Base-by-base conservation (phyloP, 92 coral and sea anemone genomes). In the Heliopora coerulea region DNA sequence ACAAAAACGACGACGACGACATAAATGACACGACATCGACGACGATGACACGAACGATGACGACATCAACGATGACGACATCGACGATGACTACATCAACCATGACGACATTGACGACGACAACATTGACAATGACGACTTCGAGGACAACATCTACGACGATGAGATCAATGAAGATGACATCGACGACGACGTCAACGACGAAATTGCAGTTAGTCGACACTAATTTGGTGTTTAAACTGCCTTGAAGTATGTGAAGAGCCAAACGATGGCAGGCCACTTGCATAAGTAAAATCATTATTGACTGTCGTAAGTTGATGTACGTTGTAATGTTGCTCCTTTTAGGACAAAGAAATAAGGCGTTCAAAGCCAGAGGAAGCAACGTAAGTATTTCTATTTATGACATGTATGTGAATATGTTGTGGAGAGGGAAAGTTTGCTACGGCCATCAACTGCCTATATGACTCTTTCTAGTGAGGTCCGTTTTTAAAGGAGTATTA, bases 321-420 rank as follows among this genome's bases (percentile, higher is more conserved):
- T 7, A 18, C 33, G 1, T 72, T 20, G 19, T 32, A 18, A 42
- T 30, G 17, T 29, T 42, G 23, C 11, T 50, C 46, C 79, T 5
- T 58, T 10, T 67, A 75, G 83, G 96, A 83, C 60, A 74, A 76
- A 61, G 74, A 58, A 76, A 87, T 21, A 62, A 83, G 52, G 87
- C 86, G 20, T 85, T 63, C 82, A 88, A 85, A 66, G 79, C 74
- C 63, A 85, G 67, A 60, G 72, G 81, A 75, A 82, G 17, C 52
- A 46, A 46, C n/a, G 52, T 46, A 46, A 46, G 52, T 37, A 4
- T 37, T 37, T 37, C 42, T 4, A 4, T 37, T 37, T 11, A 37
- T 37, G 75, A 28, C 78, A 65, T 46, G 48, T 64, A 70, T 21
- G 35, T 67, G 26, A 19, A 42, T 61, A 72, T 49, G 74, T 70